These are phyloP conservation scores for Phenacoccus solenopsis DNA, from an alignment of 1,140 invertebrate species.

Conservation along the genomic window DNA sequence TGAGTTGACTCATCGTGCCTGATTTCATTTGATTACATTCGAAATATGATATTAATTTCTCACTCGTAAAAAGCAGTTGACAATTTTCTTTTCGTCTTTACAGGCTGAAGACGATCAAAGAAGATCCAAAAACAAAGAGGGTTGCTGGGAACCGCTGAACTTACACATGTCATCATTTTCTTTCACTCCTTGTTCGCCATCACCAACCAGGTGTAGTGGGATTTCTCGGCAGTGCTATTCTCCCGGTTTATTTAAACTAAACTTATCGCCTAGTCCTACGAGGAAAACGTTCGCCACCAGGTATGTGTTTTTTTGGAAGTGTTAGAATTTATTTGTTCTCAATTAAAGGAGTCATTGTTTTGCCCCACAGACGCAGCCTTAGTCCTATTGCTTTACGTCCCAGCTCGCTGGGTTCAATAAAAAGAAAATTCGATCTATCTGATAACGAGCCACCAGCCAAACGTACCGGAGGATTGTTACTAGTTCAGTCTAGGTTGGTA, in stretches of 20 bases:
- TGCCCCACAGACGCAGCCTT: constrained; percentile 49
- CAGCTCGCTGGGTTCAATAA: constrained; percentile 54
- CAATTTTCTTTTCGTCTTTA: no score
- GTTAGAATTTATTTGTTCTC: no score
- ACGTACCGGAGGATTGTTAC: constrained; percentile 18
- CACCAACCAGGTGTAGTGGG: constrained; percentile 42
- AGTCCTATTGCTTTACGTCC: constrained; percentile 71
- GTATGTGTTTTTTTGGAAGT: no score
- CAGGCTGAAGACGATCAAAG: neutral
- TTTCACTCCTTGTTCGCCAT: constrained; percentile 41
- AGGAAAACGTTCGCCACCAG: constrained; percentile 60
- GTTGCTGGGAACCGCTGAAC: constrained; percentile 34
- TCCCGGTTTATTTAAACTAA: constrained; percentile 35
- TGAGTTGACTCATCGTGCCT: constrained; percentile 24
- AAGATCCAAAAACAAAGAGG: constrained; percentile 1
- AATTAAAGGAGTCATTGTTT: no score
- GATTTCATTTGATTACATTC: constrained; percentile 26
- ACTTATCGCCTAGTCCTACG: constrained; percentile 67
- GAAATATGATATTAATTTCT: no score
- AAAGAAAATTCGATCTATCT: constrained; percentile 65
- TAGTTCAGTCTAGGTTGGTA: neutral
- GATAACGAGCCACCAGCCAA: constrained; percentile 46
- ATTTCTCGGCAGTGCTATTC: constrained; percentile 25
- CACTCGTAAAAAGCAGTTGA: no score
- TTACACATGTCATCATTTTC: constrained; percentile 32